Conservation (phyloP, 2,113 vertebrate genomes). For the Cinclus mexicanus region DNA sequence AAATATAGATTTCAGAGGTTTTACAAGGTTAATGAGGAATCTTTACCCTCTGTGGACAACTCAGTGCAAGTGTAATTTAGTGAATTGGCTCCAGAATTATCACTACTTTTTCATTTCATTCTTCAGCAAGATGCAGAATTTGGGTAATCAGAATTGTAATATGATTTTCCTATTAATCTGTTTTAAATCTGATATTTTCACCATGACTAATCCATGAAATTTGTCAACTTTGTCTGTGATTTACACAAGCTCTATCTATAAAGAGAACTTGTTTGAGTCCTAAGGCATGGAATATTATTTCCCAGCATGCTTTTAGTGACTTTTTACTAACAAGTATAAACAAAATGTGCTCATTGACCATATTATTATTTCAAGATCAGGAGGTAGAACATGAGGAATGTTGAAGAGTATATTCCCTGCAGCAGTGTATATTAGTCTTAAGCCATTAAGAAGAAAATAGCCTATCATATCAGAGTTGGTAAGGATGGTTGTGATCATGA, state of each 20-base stretch:
- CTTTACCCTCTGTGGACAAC: not conserved
- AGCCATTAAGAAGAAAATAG: constrained; percentile 53
- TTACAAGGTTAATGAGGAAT: not conserved
- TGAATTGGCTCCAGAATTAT: not conserved
- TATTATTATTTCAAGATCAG: constrained; percentile 56
- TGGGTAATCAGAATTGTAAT: constrained; percentile 49
- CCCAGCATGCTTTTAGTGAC: constrained; percentile 57
- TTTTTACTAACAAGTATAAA: constrained; percentile 59
- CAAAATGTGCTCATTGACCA: constrained; percentile 31
- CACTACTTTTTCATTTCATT: not conserved
- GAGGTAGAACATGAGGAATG: constrained; percentile 40
- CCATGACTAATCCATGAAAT: constrained; percentile 77
- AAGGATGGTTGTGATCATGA: constrained; percentile 68
- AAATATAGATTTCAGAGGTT: not conserved
- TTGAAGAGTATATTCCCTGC: constrained; percentile 20
- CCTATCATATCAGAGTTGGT: constrained; percentile 48
- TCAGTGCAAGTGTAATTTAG: not conserved
- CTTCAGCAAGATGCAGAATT: constrained; percentile 36
- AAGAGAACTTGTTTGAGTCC: constrained; percentile 57
- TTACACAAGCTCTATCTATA: constrained; percentile 69
- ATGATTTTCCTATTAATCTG: constrained; percentile 72
- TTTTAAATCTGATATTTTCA: constrained; percentile 74
- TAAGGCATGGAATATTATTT: constrained; percentile 55
- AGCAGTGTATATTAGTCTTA: constrained; percentile 27
- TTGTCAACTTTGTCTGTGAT: constrained; percentile 73